Evolutionary conservation across 2,888 invertebrate genomes (phyloP), one percentile per base, ranked within the genome.

Genomic region (Eutolmus rufibarbis): DNA sequence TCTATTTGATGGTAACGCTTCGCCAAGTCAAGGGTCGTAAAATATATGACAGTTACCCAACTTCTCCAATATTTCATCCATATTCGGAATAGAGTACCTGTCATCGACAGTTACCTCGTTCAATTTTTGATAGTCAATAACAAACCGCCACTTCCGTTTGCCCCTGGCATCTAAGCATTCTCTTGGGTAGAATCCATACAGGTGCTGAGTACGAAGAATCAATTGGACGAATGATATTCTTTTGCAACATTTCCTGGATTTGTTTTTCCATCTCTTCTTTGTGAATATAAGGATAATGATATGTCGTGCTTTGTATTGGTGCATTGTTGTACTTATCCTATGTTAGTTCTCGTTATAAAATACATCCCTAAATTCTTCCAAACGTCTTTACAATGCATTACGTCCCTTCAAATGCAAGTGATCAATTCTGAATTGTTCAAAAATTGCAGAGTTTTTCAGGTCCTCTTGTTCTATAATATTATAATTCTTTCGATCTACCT

Each of bases 161-260:
- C 88, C 88, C 4, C 89, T 88, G 16, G 88, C 87, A 31, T 89
- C 87, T 1, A n/a, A n/a, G n/a, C n/a, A 51, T 0, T 23, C 89
- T 89, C 51, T 89, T 89, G 0, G 89, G 88, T 0, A 89, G 89
- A 1, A 89, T 78, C 89, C 89, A 89, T 0, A 89, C 78, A 0
- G 89, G 89, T 5, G 88, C 86, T 5, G 88, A 88, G 74, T 84
- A 84, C 8, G 74, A 74, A 4, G 84, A 84, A 7, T 84, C 23
- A 4, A 40, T 84, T 7, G 57, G 66, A 5, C 66, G 57, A 5
- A 84, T 84, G 1, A 84, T 43, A 9, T 19, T 28, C 23, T 79
- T 79, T 19, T 79, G 5, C 43, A 79, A 40, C 79, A 79, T 79
- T 19, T 79, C 79, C 2, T 79, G 43, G 5, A 79, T 79, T 43